phyloP scores from a whole-genome alignment of 2,797 vertebrate genomes.

The Coilia nasus region DNA sequence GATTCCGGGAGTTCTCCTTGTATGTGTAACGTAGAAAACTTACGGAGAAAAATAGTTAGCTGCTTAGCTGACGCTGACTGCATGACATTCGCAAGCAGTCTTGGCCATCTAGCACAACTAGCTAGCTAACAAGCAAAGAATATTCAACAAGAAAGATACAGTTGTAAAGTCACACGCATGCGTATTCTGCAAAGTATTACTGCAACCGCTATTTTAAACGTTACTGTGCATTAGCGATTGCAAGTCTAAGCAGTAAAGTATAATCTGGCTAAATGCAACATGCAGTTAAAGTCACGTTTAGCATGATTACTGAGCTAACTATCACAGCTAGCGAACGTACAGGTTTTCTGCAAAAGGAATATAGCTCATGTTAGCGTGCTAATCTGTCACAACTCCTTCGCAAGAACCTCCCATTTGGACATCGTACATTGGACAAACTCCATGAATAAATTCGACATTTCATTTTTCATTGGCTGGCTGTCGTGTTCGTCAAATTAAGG shows the following conservation, averaged over 20 bases:
- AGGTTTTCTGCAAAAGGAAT: background rate
- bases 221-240: background rate
- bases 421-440: constrained; percentile 37
- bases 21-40: background rate
- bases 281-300: background rate
- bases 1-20: background rate
- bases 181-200: background rate
- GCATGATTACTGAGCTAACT: background rate
- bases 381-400: constrained; percentile 7
- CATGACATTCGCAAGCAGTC: constrained; percentile 16
- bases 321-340: background rate
- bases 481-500: constrained; percentile 44
- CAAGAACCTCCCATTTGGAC: background rate
- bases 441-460: background rate
- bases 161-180: background rate
- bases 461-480: constrained; percentile 48
- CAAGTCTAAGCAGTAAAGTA: background rate
- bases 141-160: constrained; percentile 3
- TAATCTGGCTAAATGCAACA: background rate
- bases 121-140: background rate
- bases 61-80: constrained; percentile 17
- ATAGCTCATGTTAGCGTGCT: constrained; percentile 43
- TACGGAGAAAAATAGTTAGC: constrained; percentile 3
- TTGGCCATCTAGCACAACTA: constrained; percentile 19
- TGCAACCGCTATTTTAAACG: background rate